Base-by-base conservation (phyloP, 2,888 invertebrate species). In the Leptura quadrifasciata region DNA sequence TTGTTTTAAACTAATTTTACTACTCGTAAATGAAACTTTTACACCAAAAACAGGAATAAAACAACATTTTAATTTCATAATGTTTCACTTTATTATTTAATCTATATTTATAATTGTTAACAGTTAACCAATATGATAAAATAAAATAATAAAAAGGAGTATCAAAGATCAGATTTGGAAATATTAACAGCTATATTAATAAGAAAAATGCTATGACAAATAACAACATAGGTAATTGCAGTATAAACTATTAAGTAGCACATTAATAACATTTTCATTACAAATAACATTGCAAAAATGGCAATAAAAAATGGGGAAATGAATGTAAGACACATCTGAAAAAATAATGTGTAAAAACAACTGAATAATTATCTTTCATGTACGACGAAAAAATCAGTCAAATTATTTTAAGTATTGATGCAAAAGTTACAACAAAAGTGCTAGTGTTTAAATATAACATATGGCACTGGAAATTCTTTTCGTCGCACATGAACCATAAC, bases 201-300 rank as follows among this genome's bases (percentile, higher is more conserved):
- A 82, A 83, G 84, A 80, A 81, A 82, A 84, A 82, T 82, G 83
- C 83, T 80, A 84, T 83, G 74, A 84, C 82, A 80, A 77, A 81
- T 84, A 82, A 80, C 79, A 82, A 81, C 81, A 79, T 79, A 81
- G 76, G 79, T 77, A 79, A 80, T 79, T 83, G 83, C 78, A 83
- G 82, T 82, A 84, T 82, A 84, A 84, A 84, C 82, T 84, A 85
- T 85, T 84, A 84, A 85, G 84, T 85, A 85, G 85, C 84, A 85
- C 83, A 85, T 84, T 83, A 80, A 83, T 83, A 82, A 84, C 83
- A 83, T 80, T 79, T 80, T 78, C 70, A 75, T 77, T 78, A 77
- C 79, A 76, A 79, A 79, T 74, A 79, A 79, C 71, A 77, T 75
- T 76, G 80, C 77, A 71, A 79, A 77, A 78, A 80, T 72, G 67